phyloP scores from a whole-genome alignment of 2,113 vertebrate genomes.

The Phalacrocorax carbo region DNA sequence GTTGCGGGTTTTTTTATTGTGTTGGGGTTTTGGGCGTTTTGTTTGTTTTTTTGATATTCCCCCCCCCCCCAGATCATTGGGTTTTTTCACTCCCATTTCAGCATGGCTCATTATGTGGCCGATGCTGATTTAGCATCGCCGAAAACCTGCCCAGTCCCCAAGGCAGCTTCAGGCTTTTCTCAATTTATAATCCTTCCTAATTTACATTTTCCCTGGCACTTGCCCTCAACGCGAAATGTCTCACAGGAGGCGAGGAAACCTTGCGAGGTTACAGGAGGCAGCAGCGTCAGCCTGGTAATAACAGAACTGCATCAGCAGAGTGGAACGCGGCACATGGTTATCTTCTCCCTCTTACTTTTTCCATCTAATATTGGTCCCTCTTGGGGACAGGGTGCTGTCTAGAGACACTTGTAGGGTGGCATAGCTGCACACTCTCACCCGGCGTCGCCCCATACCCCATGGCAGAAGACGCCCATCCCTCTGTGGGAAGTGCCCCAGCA shows the following conservation, averaged over 20 bases:
- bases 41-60: too few species aligned
- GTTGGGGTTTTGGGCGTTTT: too few species aligned
- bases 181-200: neutral
- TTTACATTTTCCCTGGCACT: neutral
- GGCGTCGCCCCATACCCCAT: fast-evolving
- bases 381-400: neutral
- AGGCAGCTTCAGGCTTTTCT: neutral
- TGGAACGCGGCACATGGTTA: fast-evolving
- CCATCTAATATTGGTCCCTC: neutral
- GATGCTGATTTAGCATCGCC: neutral
- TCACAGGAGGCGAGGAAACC: neutral
- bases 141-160: neutral
- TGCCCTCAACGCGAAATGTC: neutral
- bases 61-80: neutral
- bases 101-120: neutral
- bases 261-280: neutral
- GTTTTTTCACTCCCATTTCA: neutral
- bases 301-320: neutral
- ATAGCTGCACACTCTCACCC: neutral
- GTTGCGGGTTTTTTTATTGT: neutral
- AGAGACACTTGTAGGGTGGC: neutral
- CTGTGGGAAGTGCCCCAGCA: neutral
- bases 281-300: neutral
- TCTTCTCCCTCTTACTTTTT: neutral
- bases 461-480: neutral